Base-by-base conservation (phyloP, 2,113 vertebrate species). In the Hylia prasina region DNA sequence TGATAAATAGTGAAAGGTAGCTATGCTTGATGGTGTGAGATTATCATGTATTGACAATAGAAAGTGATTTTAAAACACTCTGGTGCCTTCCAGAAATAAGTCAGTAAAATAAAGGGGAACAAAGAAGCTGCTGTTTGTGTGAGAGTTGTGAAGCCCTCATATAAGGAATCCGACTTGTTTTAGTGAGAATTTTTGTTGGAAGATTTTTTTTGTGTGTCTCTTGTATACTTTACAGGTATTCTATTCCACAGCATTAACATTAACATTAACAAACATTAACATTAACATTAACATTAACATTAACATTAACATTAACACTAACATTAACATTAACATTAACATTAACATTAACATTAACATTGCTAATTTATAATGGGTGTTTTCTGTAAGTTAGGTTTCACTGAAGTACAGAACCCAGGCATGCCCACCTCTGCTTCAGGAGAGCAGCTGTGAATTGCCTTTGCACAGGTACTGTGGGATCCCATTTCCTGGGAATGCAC, bases 171-270 rank as follows among this genome's bases (percentile, higher is more conserved):
- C 61, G 64, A 24, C 28, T 73, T 68, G 10, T 53, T 93, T 72
- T 48, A 42, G 50, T 27, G 17, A 44, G 11, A 15, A 5, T 45
- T 31, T 64, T 83, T 71, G 5, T 47, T 35, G 9, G 28, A 21
- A 40, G 16, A 23, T 13, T 40, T 87, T 28, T 39, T 8, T 40
- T n/a, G 31, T 44, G 11, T 53, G 12, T n/a, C 3, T 85, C n/a
- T 57, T 82, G 20, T 27, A 23, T 48, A 13, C 6, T 79, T n/a
- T 19, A 37, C 0, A 1, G 13, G 17, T 21, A 35, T 79, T 87
- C 17, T 27, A 11, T 76, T 65, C 37, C 53, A n/a, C 0, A 4
- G 2, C n/a, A 37, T 37, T 37, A 19, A 19, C 1, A 0, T 39
- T 57, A 79, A 10, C 37, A 45, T n/a, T 56, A 79, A 63, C 1